phyloP scores from a whole-genome alignment of 2,797 vertebrate genomes.

The Strix occidentalis region DNA sequence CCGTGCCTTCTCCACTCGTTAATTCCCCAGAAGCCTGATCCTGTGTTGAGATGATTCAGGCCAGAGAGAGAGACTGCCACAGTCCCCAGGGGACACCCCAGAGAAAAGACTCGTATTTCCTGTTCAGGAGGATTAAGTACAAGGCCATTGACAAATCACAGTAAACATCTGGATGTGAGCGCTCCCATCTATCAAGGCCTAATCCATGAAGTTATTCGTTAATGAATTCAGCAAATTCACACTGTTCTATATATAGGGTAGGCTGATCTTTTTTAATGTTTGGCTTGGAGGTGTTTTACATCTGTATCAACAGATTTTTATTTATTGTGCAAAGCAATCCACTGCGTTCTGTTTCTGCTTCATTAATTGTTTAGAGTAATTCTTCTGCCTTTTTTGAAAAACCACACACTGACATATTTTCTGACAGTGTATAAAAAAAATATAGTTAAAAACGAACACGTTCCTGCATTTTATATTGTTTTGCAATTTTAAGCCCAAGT shows the following conservation, averaged over 20 bases:
- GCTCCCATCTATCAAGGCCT: constrained; percentile 34
- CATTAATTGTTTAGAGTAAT: not conserved
- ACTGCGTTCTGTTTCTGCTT: not conserved
- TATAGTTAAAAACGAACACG: not conserved
- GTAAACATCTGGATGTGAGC: constrained; percentile 71
- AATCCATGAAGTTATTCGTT: constrained; percentile 73
- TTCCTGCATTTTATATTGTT: not conserved
- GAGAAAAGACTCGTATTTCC: constrained; percentile 52
- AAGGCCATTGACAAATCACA: constrained; percentile 75
- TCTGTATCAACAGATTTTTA: not conserved
- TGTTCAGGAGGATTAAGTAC: constrained; percentile 69
- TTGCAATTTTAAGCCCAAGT: not conserved
- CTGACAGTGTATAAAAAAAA: not conserved
- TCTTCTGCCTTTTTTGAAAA: not conserved
- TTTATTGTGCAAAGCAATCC: not conserved
- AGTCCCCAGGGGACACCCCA: constrained; percentile 27
- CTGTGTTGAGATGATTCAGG: constrained; percentile 17
- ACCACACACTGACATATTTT: not conserved
- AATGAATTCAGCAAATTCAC: constrained; percentile 63
- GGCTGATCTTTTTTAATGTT: not conserved
- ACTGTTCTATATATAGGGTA: constrained; percentile 7
- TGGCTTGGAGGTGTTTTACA: not conserved
- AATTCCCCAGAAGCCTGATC: constrained; percentile 54
- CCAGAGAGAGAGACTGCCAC: constrained; percentile 6
- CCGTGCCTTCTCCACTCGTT: not conserved